Percentiles rank a stretch among this genome's conserved stretches.
Conservation (phyloP, 2,113 vertebrate species). For the Numenius arquata region DNA sequence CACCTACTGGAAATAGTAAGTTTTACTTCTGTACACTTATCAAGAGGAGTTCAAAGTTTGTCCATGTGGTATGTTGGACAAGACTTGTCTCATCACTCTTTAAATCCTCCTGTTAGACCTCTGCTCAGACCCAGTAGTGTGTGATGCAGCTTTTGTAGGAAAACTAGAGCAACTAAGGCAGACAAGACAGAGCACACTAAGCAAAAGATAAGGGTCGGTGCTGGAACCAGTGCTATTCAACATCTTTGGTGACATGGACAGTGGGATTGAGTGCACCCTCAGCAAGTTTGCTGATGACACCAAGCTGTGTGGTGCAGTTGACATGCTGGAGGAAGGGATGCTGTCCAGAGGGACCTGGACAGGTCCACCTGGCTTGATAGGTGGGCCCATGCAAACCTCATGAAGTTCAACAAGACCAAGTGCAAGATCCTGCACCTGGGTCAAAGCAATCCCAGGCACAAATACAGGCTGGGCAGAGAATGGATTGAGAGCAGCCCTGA, state of each 20-base stretch:
- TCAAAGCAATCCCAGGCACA: not conserved
- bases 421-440: not conserved
- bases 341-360: too few species aligned
- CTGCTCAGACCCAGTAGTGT: not conserved
- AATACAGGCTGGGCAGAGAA: not conserved
- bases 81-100: not conserved
- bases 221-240: not conserved
- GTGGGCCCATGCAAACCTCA: not conserved
- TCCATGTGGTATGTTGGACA: accelerated
- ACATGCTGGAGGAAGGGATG: not conserved
- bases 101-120: not conserved
- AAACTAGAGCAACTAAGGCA: not conserved
- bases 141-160: not conserved
- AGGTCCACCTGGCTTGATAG: not conserved
- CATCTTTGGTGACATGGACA: not conserved
- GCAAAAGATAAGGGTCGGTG: not conserved
- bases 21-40: not conserved
- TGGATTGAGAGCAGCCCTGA: not conserved
- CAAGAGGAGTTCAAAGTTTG: not conserved
- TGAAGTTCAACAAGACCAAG: not conserved
- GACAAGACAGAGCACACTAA: not conserved
- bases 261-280: not conserved
- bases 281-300: not conserved
- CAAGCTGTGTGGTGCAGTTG: not conserved
- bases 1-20: not conserved